A percentile compares a stretch with the other conserved stretches of the same genome.
Conservation (phyloP, 2,888 invertebrate species). For the Synanthedon tipuliformis region DNA sequence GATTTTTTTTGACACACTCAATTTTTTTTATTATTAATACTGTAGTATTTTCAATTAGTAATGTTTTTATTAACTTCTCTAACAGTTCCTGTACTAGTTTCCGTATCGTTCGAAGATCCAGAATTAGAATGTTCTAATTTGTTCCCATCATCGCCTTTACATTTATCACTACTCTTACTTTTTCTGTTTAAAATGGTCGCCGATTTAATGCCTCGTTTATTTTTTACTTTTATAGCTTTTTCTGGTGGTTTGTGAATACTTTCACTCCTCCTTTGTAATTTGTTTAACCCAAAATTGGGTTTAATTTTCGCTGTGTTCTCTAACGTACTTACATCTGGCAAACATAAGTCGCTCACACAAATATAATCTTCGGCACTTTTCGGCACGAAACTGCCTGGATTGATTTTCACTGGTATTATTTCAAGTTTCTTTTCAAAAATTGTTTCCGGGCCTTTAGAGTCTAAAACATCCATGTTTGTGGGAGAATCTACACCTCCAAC, state of each 20-base stretch:
- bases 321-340: slow-evolving; percentile 41
- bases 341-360: slow-evolving; percentile 44
- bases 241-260: slow-evolving; percentile 56
- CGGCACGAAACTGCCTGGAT: slow-evolving; percentile 28
- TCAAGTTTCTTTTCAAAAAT: slow-evolving; percentile 51
- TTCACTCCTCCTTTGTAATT: slow-evolving; percentile 52
- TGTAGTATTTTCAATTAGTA: not conserved
- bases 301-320: slow-evolving; percentile 59
- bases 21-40: not conserved
- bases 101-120: slow-evolving; percentile 70
- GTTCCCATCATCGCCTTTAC: slow-evolving; percentile 26
- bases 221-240: slow-evolving; percentile 51
- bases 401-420: slow-evolving; percentile 57
- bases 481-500: slow-evolving; percentile 59
- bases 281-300: slow-evolving; percentile 52
- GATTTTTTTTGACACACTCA: too few species aligned
- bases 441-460: slow-evolving; percentile 56
- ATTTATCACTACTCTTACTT: slow-evolving; percentile 25
- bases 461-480: slow-evolving; percentile 40
- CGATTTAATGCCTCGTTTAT: slow-evolving; percentile 37
- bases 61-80: slow-evolving; percentile 29
- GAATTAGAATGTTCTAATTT: slow-evolving; percentile 67
- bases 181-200: slow-evolving; percentile 36
- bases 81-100: slow-evolving; percentile 62
- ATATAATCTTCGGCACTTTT: slow-evolving; percentile 49